Conservation (phyloP, 1,140 invertebrate genomes). For the Bombus vancouverensis region DNA sequence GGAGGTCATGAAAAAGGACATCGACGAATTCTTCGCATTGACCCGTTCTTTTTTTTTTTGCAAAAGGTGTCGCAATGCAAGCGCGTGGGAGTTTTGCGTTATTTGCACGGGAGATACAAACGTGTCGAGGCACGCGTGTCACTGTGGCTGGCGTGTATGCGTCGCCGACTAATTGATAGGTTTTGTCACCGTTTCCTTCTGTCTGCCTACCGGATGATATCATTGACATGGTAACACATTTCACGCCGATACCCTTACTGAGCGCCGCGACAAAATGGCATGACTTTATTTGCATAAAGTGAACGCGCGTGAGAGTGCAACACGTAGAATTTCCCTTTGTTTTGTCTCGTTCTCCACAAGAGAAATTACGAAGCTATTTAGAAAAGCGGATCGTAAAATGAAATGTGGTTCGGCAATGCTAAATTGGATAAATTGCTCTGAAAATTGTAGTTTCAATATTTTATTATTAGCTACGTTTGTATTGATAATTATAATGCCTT, state of each 20-base stretch:
- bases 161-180: slow-evolving; percentile 47
- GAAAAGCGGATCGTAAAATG: not conserved
- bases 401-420: not conserved
- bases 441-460: not conserved
- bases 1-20: slow-evolving; percentile 15
- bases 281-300: slow-evolving; percentile 19
- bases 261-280: not conserved
- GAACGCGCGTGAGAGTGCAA: slow-evolving; percentile 6
- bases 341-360: not conserved
- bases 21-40: not conserved
- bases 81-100: slow-evolving; percentile 35
- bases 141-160: not conserved
- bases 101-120: not conserved
- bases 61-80: slow-evolving; percentile 2
- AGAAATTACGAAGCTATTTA: not conserved
- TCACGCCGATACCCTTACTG: slow-evolving; percentile 37
- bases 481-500: not conserved
- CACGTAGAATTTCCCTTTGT: not conserved
- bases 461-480: not conserved
- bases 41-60: not conserved
- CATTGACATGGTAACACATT: slow-evolving; percentile 54
- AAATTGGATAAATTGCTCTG: not conserved
- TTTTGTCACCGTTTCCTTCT: slow-evolving; percentile 55
- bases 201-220: slow-evolving; percentile 49
- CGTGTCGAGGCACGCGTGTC: slow-evolving; percentile 8